A percentile compares a stretch with the other conserved stretches of the same genome.
These are phyloP conservation scores for Sesamia nonagrioides DNA, from an alignment of 1,140 invertebrate genomes.

Conservation along the genomic window DNA sequence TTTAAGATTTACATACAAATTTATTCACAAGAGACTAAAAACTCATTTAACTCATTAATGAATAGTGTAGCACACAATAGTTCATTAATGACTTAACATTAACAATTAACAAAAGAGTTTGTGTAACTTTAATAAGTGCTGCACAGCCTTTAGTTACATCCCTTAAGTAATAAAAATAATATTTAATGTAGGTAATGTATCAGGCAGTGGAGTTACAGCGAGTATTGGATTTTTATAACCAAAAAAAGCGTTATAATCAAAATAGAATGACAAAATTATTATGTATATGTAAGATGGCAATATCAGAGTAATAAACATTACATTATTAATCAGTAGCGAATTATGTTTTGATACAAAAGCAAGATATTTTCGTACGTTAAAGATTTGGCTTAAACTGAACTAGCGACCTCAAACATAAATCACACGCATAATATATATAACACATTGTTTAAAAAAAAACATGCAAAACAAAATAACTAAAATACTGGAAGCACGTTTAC, in stretches of 20 bases:
- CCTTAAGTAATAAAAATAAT: slow-evolving; percentile 3
- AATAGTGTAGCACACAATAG: slow-evolving; percentile 5
- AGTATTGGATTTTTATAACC: slow-evolving; percentile 6
- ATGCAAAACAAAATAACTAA: slow-evolving; percentile 36
- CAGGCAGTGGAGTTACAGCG: slow-evolving; percentile 22
- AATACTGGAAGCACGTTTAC: slow-evolving; percentile 28
- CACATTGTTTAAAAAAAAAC: slow-evolving; percentile 20
- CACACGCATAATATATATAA: not conserved
- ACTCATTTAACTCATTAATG: slow-evolving; percentile 39
- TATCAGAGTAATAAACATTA: not conserved
- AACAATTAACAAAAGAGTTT: slow-evolving; percentile 51
- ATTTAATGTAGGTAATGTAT: slow-evolving; percentile 1
- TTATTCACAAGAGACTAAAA: slow-evolving; percentile 40
- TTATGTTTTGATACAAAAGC: not conserved
- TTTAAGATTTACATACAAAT: slow-evolving; percentile 21
- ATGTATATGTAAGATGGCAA: not conserved
- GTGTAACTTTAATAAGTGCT: slow-evolving; percentile 52
- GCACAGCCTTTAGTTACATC: slow-evolving; percentile 64
- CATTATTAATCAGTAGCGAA: not conserved
- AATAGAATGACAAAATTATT: slow-evolving; percentile 13
- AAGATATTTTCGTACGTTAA: not conserved
- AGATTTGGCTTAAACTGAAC: not conserved
- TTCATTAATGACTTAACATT: slow-evolving; percentile 38
- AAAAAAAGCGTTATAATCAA: slow-evolving; percentile 2
- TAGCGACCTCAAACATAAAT: not conserved